Evolutionary conservation across 2,797 vertebrate genomes (phyloP).

Genomic region (Gymnothorax javanicus): DNA sequence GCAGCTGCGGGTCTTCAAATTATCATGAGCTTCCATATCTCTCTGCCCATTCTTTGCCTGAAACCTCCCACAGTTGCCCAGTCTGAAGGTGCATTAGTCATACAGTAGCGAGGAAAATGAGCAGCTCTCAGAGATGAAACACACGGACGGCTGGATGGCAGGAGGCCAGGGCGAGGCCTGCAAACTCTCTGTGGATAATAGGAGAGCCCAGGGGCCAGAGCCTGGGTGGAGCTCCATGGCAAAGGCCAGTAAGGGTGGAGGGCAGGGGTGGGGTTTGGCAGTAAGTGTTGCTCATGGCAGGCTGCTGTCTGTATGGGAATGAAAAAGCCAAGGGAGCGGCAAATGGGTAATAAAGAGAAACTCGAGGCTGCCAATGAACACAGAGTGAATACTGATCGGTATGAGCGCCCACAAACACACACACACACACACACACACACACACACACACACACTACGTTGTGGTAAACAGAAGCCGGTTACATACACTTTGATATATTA

Average conservation of each 20-base stretch:
- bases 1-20: not conserved
- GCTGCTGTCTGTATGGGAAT: not conserved
- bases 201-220: not conserved
- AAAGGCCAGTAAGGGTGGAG: not conserved
- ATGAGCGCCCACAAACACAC: not conserved
- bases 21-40: not conserved
- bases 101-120: not conserved
- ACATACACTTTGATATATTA: not conserved
- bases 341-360: not conserved
- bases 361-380: not conserved
- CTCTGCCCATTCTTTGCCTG: not conserved
- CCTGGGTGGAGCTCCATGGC: slow-evolving; percentile 3
- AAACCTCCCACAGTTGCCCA: not conserved
- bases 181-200: not conserved
- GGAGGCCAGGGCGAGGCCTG: not conserved
- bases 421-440: not conserved
- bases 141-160: not conserved
- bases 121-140: not conserved
- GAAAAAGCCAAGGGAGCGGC: not conserved
- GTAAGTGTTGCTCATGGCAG: not conserved
- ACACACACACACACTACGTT: not conserved
- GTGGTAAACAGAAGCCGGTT: not conserved
- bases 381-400: not conserved
- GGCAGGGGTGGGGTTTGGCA: not conserved
- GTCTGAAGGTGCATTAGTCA: slow-evolving; percentile 12